Evolutionary conservation across 2,797 vertebrate species (phyloP).

Genomic region (Remorina albescens): DNA sequence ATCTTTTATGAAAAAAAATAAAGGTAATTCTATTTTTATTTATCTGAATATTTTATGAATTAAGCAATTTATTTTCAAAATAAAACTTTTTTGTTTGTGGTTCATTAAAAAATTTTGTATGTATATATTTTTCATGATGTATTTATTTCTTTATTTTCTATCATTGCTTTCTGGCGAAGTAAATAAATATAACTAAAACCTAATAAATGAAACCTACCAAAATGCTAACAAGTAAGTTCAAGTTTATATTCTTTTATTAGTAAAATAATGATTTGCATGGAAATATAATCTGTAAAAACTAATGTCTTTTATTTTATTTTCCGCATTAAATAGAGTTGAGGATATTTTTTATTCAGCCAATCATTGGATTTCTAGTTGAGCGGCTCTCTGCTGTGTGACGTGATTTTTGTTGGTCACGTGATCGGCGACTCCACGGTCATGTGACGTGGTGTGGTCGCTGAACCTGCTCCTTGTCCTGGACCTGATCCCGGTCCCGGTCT

Average conservation of each 20-base stretch:
- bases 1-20: too few relatives aligned
- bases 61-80: background rate
- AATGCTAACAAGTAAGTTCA: background rate
- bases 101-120: background rate
- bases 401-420: constrained; percentile 17
- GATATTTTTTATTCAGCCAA: too few relatives aligned
- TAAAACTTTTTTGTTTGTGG: background rate
- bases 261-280: background rate
- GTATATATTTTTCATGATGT: background rate
- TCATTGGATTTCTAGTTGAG: too few relatives aligned
- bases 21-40: background rate
- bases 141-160: background rate
- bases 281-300: too few relatives aligned
- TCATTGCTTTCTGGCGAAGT: background rate
- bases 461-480: too few relatives aligned
- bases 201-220: too few relatives aligned
- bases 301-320: too few relatives aligned
- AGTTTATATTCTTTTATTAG: background rate
- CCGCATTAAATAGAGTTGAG: too few relatives aligned
- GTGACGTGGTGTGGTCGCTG: background rate
- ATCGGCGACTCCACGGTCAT: background rate
- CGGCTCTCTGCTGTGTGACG: background rate
- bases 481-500: background rate
- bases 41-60: background rate
- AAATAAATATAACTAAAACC: too few relatives aligned